Evolutionary conservation across 2,888 invertebrate species (phyloP).

Genomic region (Epirrita christyi): DNA sequence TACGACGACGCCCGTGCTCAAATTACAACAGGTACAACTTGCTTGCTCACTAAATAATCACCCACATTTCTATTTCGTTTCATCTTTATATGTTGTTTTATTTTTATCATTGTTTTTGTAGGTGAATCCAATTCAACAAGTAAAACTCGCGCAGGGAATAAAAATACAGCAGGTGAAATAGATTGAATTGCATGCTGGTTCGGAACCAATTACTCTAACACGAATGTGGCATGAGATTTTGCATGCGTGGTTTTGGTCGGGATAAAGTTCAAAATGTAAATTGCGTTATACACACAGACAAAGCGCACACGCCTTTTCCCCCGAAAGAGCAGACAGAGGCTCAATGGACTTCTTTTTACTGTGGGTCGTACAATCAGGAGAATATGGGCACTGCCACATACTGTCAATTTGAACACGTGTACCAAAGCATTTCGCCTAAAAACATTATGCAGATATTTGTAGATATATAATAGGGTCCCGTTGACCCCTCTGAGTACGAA

Average conservation of each 20-base stretch:
- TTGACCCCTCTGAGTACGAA: too few species aligned
- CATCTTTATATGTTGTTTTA: constrained; percentile 19
- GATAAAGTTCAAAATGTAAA: too few species aligned
- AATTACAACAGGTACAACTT: constrained; percentile 74
- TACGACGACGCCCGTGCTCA: constrained; percentile 68
- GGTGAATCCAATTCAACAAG: constrained; percentile 79
- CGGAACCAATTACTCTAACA: neutral
- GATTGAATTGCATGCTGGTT: constrained; percentile 49
- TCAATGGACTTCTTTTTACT: too few species aligned
- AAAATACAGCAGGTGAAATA: constrained; percentile 81
- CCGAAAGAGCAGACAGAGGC: too few species aligned
- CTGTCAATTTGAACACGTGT: too few species aligned
- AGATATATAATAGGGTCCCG: too few species aligned
- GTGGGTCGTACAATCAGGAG: too few species aligned
- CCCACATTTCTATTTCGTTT: neutral
- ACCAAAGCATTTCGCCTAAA: too few species aligned
- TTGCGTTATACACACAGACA: too few species aligned
- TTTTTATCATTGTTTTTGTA: constrained; percentile 58
- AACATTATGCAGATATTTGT: too few species aligned
- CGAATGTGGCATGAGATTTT: constrained; percentile 10
- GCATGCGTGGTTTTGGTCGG: constrained; percentile 21
- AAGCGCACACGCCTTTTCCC: too few species aligned
- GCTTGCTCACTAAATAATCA: neutral
- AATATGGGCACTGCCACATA: too few species aligned
- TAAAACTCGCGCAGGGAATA: constrained; percentile 78